A percentile compares a stretch with the other conserved stretches of the same genome.
phyloP scores from a whole-genome alignment of 2,797 vertebrate genomes.

The Enteromius anoplus region DNA sequence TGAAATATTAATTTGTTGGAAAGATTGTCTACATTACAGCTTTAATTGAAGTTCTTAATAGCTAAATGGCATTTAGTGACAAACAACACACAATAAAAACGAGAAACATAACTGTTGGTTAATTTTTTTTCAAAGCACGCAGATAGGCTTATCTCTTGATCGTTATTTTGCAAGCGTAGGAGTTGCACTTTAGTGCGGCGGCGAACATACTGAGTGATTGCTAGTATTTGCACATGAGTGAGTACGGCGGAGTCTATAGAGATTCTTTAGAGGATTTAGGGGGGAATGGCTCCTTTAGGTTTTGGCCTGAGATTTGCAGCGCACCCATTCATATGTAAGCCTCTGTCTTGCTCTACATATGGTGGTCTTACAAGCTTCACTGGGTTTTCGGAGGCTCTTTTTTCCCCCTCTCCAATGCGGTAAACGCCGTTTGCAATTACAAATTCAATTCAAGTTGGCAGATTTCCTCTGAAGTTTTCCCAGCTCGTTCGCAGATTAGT shows the following conservation, averaged over 20 bases:
- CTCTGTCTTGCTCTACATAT: slow-evolving; percentile 38
- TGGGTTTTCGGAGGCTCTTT: slow-evolving; percentile 41
- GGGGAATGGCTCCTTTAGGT: slow-evolving; percentile 54
- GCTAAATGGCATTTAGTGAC: slow-evolving; percentile 60
- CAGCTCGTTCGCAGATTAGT: slow-evolving; percentile 42
- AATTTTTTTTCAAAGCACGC: not conserved
- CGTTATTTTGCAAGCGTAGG: slow-evolving; percentile 36
- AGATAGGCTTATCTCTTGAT: slow-evolving; percentile 24
- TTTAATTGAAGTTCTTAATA: slow-evolving; percentile 65
- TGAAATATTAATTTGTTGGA: slow-evolving; percentile 66
- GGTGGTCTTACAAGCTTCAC: slow-evolving; percentile 49
- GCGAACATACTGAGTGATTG: slow-evolving; percentile 32
- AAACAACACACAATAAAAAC: slow-evolving; percentile 6
- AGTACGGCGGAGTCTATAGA: slow-evolving; percentile 45
- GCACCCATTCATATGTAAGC: slow-evolving; percentile 56
- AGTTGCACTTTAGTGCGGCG: slow-evolving; percentile 22
- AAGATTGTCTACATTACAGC: slow-evolving; percentile 58
- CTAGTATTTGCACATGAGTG: slow-evolving; percentile 42
- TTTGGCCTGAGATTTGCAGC: slow-evolving; percentile 54
- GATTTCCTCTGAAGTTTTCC: slow-evolving; percentile 42
- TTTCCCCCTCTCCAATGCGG: slow-evolving; percentile 23
- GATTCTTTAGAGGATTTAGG: slow-evolving; percentile 57
- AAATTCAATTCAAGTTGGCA: slow-evolving; percentile 53
- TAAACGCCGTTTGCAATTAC: slow-evolving; percentile 44
- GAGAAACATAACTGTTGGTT: slow-evolving; percentile 30